Conservation (phyloP, 2,888 invertebrate species). For the Andrena flavipes region DNA sequence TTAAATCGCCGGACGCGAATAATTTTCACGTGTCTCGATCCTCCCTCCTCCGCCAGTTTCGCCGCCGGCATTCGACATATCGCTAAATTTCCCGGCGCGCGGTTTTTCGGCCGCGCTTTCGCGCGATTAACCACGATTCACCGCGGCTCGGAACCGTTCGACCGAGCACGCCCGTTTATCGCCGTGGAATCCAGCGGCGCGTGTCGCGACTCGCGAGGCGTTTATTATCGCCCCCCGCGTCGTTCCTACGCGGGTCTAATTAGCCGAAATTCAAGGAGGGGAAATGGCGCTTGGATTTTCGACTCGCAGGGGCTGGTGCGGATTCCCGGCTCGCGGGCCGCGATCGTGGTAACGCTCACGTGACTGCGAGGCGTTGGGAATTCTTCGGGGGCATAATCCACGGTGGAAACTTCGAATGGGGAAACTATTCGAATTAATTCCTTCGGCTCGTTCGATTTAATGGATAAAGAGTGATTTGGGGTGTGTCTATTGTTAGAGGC, state of each 20-base stretch:
- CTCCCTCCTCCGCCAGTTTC: too few species aligned
- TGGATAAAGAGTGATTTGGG: not conserved
- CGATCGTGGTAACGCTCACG: conserved; percentile 4
- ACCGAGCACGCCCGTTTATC: conserved; percentile 45
- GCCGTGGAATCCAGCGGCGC: conserved; percentile 38
- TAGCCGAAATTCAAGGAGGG: not conserved
- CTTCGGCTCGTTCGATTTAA: conserved; percentile 6
- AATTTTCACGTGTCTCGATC: too few species aligned
- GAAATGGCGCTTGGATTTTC: conserved; percentile 10
- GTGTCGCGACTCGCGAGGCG: conserved; percentile 1
- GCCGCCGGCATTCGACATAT: too few species aligned
- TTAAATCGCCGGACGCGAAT: too few species aligned
- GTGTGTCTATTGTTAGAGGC: conserved; percentile 4
- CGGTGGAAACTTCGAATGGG: not conserved
- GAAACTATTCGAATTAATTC: conserved; percentile 17
- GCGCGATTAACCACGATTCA: conserved; percentile 62
- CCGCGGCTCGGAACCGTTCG: conserved; percentile 54
- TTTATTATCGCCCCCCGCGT: conserved; percentile 6
- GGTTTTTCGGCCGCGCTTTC: conserved; percentile 44
- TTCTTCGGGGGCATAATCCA: conserved; percentile 8
- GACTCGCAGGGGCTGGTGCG: not conserved
- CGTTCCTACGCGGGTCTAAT: conserved; percentile 16
- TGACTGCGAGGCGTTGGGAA: conserved; percentile 12
- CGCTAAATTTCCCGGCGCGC: conserved; percentile 10
- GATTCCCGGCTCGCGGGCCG: not conserved